Conservation (phyloP, 2,888 invertebrate species). For the Melanostoma mellinum region DNA sequence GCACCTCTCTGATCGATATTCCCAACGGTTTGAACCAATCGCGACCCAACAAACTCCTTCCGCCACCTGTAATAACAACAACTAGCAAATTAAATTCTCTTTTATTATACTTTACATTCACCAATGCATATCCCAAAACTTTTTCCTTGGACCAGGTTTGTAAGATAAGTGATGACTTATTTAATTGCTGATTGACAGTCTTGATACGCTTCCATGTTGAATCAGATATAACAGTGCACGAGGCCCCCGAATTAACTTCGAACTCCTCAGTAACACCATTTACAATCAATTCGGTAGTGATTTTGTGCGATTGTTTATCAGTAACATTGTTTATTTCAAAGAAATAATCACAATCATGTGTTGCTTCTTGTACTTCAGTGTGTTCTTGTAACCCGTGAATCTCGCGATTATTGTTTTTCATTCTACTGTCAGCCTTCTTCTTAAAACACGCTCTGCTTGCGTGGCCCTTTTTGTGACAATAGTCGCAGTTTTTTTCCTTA, state of each 20-base stretch:
- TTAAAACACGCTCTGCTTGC: slow-evolving; percentile 17
- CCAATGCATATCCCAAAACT: slow-evolving; percentile 9
- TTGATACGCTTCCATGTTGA: slow-evolving; percentile 2
- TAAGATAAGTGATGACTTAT: not conserved
- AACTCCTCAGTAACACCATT: too few species aligned
- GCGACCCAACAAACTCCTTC: slow-evolving; percentile 1
- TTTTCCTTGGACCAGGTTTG: slow-evolving; percentile 17
- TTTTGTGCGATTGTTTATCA: too few species aligned
- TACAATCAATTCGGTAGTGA: too few species aligned
- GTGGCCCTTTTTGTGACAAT: slow-evolving; percentile 15
- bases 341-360: too few species aligned
- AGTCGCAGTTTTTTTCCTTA: slow-evolving; percentile 11
- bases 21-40: slow-evolving; percentile 10
- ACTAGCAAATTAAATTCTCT: slow-evolving; percentile 14
- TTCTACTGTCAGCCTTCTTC: too few species aligned
- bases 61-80: slow-evolving; percentile 15
- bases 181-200: slow-evolving; percentile 6
- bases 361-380: slow-evolving; percentile 13
- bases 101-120: slow-evolving; percentile 1
- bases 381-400: slow-evolving; percentile 7
- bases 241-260: slow-evolving; percentile 11
- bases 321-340: too few species aligned
- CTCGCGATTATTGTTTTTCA: too few species aligned
- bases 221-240: too few species aligned
- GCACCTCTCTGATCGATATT: slow-evolving; percentile 9